Conservation (phyloP, 2,113 vertebrate species). For the Ahaetulla prasina region DNA sequence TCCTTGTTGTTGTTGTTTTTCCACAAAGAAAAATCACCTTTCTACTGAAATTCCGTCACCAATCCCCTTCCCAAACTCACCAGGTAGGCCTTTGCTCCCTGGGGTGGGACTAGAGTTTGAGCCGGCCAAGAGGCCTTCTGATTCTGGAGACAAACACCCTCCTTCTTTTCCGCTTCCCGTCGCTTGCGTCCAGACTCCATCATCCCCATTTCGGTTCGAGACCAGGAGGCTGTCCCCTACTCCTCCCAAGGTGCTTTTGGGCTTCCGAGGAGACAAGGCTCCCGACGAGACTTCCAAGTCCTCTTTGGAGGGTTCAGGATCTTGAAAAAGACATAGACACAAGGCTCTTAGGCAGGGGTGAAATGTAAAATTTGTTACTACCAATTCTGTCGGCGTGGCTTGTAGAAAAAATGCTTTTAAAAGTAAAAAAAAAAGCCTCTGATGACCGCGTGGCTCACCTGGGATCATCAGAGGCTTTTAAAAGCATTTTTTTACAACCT, state of each 20-base stretch:
- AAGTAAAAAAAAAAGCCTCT: too few relatives aligned
- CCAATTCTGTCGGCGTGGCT: too few relatives aligned
- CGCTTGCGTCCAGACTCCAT: neutral
- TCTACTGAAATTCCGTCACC: too few relatives aligned
- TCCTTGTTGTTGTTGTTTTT: neutral
- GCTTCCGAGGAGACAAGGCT: neutral
- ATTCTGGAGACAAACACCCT: neutral
- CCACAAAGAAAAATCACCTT: neutral
- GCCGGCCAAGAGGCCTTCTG: neutral
- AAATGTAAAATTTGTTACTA: too few relatives aligned
- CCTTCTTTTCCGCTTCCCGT: neutral
- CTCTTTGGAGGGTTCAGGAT: neutral
- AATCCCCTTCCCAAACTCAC: constrained; percentile 28
- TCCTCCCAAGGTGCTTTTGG: neutral
- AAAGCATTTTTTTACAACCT: too few relatives aligned
- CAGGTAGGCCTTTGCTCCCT: constrained; percentile 56
- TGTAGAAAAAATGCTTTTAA: too few relatives aligned
- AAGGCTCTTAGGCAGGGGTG: neutral
- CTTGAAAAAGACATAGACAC: neutral
- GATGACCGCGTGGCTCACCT: too few relatives aligned
- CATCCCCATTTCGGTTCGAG: neutral
- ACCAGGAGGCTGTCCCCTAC: neutral
- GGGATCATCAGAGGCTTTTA: too few relatives aligned
- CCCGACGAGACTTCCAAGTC: neutral
- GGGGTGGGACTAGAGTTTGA: constrained; percentile 34